Evolutionary conservation across 2,113 vertebrate genomes (phyloP), one percentile per base, ranked within the genome.

Genomic region (Herpailurus yagouaroundi): DNA sequence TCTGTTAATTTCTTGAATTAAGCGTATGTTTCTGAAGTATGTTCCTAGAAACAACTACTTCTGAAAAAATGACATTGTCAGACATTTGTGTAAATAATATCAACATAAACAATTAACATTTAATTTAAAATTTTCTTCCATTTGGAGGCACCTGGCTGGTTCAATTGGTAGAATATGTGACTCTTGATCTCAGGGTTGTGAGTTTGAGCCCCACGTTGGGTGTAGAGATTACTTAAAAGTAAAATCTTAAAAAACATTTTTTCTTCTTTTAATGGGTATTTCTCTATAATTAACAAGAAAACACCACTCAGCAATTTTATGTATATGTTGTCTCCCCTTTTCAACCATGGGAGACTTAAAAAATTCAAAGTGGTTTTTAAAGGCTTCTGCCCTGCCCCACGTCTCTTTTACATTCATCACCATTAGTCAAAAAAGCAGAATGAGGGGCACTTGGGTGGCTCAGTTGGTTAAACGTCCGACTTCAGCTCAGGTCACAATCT

Each of bases 251-350:
- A 60, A 60, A 60, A 60, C 57, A 60, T 23, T 60, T 25, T 60
- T 23, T 23, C 57, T 60, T 60, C 57, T 96, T 27, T 93, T 57
- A 68, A 55, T 85, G 73, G 73, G 7, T 25, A 36, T 4, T 85
- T 96, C 89, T 88, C 48, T 57, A 29, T 90, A 82, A 87, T 66
- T 63, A 95, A 41, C 69, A 77, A 38, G 93, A 92, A 91, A 36
- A 36, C 21, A 76, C 64, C 71, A 63, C 64, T 36, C 50, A 45
- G 16, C 55, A n/a, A 45, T 90, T 77, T 57, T 31, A 77, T 13
- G n/a, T 60, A 19, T 45, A 21, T 36, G 25, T 36, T 21, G 16
- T 68, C 89, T 66, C n/a, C 36, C 36, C 14, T 48, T 82, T 7
- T 38, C 21, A 81, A 66, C 76, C 38, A 3, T 52, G 13, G 45